These are phyloP conservation scores for Caenorhabditis uteleia DNA, from an alignment of 2,888 invertebrate genomes.

Conservation along the genomic window DNA sequence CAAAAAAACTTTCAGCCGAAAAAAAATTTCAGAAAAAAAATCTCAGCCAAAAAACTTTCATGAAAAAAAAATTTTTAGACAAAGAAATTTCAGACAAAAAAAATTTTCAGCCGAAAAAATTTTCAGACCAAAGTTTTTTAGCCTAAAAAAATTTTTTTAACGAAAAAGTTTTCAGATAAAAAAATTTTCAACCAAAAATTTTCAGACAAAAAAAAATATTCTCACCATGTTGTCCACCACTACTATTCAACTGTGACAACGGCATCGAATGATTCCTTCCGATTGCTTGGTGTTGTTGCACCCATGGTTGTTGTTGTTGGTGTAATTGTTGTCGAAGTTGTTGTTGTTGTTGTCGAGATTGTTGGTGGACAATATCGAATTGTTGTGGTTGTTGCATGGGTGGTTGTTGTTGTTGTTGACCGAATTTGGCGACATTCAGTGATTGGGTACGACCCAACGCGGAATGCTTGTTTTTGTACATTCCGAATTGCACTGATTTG, in stretches of 20 bases:
- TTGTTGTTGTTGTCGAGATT: slow-evolving; percentile 1
- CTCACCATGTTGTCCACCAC: neutral
- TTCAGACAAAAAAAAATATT: neutral
- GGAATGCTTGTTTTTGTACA: slow-evolving; percentile 36
- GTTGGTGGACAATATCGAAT: slow-evolving; percentile 30
- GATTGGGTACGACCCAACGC: slow-evolving; percentile 55
- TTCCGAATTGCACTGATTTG: slow-evolving; percentile 58
- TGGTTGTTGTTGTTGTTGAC: neutral
- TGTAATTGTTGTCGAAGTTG: neutral
- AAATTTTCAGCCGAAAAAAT: too few species aligned
- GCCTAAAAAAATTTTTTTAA: too few species aligned
- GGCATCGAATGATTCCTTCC: slow-evolving; percentile 28
- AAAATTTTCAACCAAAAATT: neutral
- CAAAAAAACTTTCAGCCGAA: too few species aligned
- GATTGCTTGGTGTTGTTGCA: neutral
- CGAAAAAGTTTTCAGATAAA: too few species aligned
- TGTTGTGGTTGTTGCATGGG: slow-evolving; percentile 9
- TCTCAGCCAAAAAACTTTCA: too few species aligned
- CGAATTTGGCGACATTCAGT: slow-evolving; percentile 42
- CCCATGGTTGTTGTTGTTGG: neutral
- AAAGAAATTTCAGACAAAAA: too few species aligned
- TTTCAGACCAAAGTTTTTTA: too few species aligned
- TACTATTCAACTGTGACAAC: slow-evolving; percentile 23
- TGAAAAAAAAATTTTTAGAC: too few species aligned
- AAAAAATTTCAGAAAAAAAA: too few species aligned